A percentile compares a stretch with the other conserved stretches of the same genome.
Conservation (phyloP, 2,888 invertebrate species). For the Sesia apiformis region DNA sequence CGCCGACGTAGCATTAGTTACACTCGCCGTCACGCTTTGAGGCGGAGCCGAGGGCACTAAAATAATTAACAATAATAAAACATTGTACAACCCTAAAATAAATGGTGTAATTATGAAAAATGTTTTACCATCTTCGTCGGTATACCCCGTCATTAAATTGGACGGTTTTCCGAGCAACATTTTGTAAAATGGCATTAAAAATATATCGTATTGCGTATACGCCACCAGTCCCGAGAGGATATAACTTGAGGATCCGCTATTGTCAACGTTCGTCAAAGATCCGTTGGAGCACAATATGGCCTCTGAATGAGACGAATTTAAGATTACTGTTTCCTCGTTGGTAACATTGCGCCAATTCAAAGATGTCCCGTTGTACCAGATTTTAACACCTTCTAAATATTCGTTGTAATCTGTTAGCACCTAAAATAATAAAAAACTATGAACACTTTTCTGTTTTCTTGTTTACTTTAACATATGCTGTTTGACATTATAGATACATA, state of each 20-base stretch:
- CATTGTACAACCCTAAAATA: conserved; percentile 1
- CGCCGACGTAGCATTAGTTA: conserved; percentile 87
- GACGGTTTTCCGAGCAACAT: conserved; percentile 93
- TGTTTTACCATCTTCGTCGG: conserved; percentile 85
- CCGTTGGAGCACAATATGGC: conserved; percentile 67
- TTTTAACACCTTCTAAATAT: conserved; percentile 81
- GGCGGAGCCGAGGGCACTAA: conserved; percentile 86
- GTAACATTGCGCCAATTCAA: conserved; percentile 60
- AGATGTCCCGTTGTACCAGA: conserved; percentile 70
- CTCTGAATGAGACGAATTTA: conserved; percentile 40
- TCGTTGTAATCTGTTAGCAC: conserved; percentile 70
- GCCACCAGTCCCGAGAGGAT: conserved; percentile 85
- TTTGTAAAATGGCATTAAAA: conserved; percentile 91
- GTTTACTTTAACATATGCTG: not conserved
- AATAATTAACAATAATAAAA: conserved; percentile 35
- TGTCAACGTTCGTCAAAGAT: conserved; percentile 80
- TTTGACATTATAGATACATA: conserved; percentile 52
- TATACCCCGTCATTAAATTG: conserved; percentile 89
- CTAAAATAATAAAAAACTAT: conserved; percentile 26
- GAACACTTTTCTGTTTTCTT: not conserved
- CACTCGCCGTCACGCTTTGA: conserved; percentile 83
- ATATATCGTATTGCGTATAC: conserved; percentile 92
- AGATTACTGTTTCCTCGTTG: conserved; percentile 38
- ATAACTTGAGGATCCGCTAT: conserved; percentile 81
- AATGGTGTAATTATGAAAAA: not conserved